Base-by-base conservation (phyloP, 1,140 invertebrate genomes). In the Aphis gossypii region DNA sequence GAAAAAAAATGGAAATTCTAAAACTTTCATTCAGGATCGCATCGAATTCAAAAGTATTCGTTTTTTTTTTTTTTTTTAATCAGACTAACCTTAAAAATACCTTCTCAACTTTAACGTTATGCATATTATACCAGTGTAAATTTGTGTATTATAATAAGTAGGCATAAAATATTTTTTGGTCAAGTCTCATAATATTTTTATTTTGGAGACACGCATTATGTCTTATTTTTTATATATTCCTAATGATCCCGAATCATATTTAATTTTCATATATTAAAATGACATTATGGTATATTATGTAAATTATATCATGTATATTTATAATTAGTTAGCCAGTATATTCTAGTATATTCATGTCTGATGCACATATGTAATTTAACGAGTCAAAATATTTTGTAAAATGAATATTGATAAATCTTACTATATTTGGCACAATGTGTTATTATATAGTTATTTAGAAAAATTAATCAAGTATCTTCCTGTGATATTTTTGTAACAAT, bases 1-100 rank as follows among this genome's bases (percentile, higher is more conserved):
- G 88, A 41, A 60, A 56, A 68, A 90, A 92, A 82, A 82, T 92
- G 60, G 91, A 82, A 83, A 83, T 92, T 92, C 46, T 35, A 92
- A 92, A 92, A 92, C 60, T 92, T 92, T 92, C n/a, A 23, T 92
- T 92, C n/a, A 23, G 30, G 38, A 48, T 8, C 91, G 25, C 91
- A 35, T 82, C 46, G 30, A 84, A 92, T 83, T 82, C 76, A 83
- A 14, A 82, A 92, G 76, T 48, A 46, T 84, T 83, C 41, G 46
- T 38, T 82, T 51, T 92, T 92, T 41, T 35, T 92, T 92, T 41
- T 35, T 35, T 41, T 83, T 92, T 83, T 92, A 76, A 76, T 46
- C 44, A 91, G 25, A 46, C 56, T 20, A 51, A 11, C 8, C 38
- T 76, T n/a, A 48, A 88, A 1, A n/a, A 90, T 54, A 90, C 51